A percentile compares a stretch with the other conserved stretches of the same genome.
These are phyloP conservation scores for Sciurus vulgaris DNA, from an alignment of 2,797 vertebrate genomes.

Conservation along the genomic window DNA sequence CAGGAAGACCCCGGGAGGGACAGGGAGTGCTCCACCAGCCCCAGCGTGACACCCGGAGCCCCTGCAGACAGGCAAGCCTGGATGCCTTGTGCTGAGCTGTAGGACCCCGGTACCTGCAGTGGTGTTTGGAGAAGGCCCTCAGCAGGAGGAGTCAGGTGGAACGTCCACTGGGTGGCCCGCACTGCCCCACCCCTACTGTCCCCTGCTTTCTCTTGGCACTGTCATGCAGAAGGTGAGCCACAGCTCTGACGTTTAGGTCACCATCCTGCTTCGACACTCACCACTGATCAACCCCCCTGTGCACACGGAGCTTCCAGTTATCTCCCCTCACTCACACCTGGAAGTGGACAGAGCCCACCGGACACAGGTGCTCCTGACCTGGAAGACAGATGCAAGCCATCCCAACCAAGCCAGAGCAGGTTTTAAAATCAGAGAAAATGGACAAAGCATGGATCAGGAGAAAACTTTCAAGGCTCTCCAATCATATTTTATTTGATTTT, in stretches of 20 bases:
- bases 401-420: not conserved
- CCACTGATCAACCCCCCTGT: not conserved
- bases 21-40: accelerated
- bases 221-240: not conserved
- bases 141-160: accelerated
- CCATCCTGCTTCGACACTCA: not conserved
- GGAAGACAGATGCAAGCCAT: accelerated
- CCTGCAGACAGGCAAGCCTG: not conserved
- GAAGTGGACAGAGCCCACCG: not conserved
- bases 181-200: not conserved
- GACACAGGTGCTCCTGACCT: not conserved
- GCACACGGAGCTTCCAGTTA: not conserved
- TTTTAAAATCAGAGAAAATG: not conserved
- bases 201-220: not conserved
- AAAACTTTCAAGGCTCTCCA: not conserved
- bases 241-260: not conserved
- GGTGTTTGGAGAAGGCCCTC: not conserved
- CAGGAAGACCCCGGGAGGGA: not conserved
- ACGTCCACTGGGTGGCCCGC: accelerated
- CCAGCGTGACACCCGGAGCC: too few species aligned
- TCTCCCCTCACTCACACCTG: not conserved
- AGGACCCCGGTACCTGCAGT: not conserved
- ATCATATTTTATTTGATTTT: too few species aligned
- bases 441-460: not conserved
- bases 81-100: not conserved